Evolutionary conservation across 2,888 invertebrate genomes (phyloP).

Genomic region (Drosophila rubida): DNA sequence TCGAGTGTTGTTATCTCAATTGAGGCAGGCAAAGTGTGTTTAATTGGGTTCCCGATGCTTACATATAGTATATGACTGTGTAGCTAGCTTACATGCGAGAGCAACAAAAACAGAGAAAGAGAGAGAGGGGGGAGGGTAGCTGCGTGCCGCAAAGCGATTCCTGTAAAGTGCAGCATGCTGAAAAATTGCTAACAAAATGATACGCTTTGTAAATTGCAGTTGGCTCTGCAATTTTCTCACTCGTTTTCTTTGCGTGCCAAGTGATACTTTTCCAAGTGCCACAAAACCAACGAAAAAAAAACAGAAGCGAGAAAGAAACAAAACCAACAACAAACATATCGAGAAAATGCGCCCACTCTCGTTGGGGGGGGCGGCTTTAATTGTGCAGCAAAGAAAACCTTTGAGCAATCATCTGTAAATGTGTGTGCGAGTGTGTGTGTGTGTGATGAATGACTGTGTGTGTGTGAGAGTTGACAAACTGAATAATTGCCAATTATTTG

Average conservation of each 20-base stretch:
- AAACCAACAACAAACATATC: constrained; percentile 30
- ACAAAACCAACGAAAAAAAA: constrained; percentile 22
- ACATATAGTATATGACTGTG: constrained; percentile 17
- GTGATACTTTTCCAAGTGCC: constrained; percentile 66
- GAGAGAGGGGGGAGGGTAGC: constrained; percentile 15
- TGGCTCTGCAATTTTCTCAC: constrained; percentile 72
- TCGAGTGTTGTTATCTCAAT: constrained; percentile 58
- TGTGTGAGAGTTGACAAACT: constrained; percentile 70
- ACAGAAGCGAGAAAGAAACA: constrained; percentile 10
- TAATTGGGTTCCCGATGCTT: constrained; percentile 55
- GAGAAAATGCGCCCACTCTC: constrained; percentile 33
- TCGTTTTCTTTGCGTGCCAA: constrained; percentile 79
- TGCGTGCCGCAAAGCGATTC: constrained; percentile 73
- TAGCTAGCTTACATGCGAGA: constrained; percentile 33
- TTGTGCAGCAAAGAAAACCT: constrained; percentile 63
- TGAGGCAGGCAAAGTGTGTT: constrained; percentile 56
- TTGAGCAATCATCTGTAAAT: constrained; percentile 37
- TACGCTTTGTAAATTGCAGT: constrained; percentile 76
- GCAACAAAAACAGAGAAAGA: constrained; percentile 22
- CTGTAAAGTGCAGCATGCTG: constrained; percentile 75
- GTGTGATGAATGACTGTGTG: constrained; percentile 35
- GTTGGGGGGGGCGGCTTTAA: constrained; percentile 56
- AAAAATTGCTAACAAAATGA: constrained; percentile 80
- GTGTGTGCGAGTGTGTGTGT: constrained; percentile 21
- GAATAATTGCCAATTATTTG: constrained; percentile 80